Evolutionary conservation across 2,888 invertebrate species (phyloP), one percentile per base, ranked within the genome.

Genomic region (Cephalotes varians): DNA sequence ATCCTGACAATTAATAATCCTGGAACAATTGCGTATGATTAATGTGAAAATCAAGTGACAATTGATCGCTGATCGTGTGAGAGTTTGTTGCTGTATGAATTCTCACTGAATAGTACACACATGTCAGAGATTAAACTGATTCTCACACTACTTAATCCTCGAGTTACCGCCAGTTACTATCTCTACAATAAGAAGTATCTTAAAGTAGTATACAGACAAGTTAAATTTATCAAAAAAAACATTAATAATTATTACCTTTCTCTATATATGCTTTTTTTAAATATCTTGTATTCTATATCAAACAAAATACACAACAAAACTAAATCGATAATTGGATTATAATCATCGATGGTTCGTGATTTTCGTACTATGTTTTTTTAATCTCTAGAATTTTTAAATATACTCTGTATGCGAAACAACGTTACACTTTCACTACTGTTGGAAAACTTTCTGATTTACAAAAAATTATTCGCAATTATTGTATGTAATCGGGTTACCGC

Each of bases 401-500:
- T n/a, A 15, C 34, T 47, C 44, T 47, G 3, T 2, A n/a, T 21
- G 28, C 18, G 18, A 65, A 31, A 21, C 7, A 69, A 51, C 21
- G 25, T 6, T 12, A 28, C 28, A 51, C 76, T 65, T 65, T 54
- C 65, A 9, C 44, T 34, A 4, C 15, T 0, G 54, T 1, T 40
- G 37, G 18, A 54, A 25, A 54, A 31, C 31, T 40, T 21, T 54
- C 15, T 21, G 21, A 69, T 69, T 49, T 5, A 12, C 6, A 54
- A 64, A 4, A 7, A 21, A 47, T 76, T 44, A 56, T 51, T 56
- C 18, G 18, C 44, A 49, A 31, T 64, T 74, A 56, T 79, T 49
- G 40, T 64, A 28, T 37, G 69, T 71, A 62, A 64, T 85, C 64
- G 56, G 49, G 80, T 31, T 84, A 18, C 47, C 40, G 85, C 44